Conservation (phyloP, 2,888 invertebrate genomes). For the Steromphala cineraria region DNA sequence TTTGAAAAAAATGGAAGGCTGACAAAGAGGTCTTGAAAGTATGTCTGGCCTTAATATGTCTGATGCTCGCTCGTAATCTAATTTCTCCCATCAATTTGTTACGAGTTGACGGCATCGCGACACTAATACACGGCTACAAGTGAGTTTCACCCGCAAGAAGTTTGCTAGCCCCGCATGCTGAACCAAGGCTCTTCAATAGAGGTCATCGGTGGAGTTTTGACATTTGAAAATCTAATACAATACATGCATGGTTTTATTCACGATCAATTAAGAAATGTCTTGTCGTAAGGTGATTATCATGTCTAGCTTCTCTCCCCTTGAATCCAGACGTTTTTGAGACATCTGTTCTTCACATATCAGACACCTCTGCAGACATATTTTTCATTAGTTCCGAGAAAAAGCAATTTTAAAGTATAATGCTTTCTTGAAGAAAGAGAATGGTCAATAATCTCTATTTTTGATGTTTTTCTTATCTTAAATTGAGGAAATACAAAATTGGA, state of each 20-base stretch:
- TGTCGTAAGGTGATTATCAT: not conserved
- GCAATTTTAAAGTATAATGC: too few relatives aligned
- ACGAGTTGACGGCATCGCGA: conserved; percentile 12
- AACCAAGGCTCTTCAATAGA: not conserved
- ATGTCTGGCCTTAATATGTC: conserved; percentile 17
- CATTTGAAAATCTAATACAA: conserved; percentile 17
- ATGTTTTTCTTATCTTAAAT: too few relatives aligned
- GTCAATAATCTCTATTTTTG: too few relatives aligned
- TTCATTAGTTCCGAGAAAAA: too few relatives aligned
- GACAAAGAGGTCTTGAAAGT: conserved; percentile 19
- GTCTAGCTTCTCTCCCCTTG: not conserved
- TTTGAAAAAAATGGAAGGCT: conserved; percentile 10
- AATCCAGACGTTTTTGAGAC: not conserved
- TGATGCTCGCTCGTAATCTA: not conserved
- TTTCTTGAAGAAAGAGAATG: too few relatives aligned
- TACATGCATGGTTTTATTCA: conserved; percentile 15
- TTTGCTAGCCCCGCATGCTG: not conserved
- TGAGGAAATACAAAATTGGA: too few relatives aligned
- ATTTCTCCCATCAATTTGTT: conserved; percentile 11
- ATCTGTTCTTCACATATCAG: too few relatives aligned
- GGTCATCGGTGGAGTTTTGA: not conserved
- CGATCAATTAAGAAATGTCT: conserved; percentile 12
- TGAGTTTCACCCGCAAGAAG: not conserved
- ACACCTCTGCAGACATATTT: too few relatives aligned
- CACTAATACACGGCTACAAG: not conserved